Evolutionary conservation across 2,797 vertebrate genomes (phyloP), one percentile per base, ranked within the genome.

Genomic region (Geotrypetes seraphini): DNA sequence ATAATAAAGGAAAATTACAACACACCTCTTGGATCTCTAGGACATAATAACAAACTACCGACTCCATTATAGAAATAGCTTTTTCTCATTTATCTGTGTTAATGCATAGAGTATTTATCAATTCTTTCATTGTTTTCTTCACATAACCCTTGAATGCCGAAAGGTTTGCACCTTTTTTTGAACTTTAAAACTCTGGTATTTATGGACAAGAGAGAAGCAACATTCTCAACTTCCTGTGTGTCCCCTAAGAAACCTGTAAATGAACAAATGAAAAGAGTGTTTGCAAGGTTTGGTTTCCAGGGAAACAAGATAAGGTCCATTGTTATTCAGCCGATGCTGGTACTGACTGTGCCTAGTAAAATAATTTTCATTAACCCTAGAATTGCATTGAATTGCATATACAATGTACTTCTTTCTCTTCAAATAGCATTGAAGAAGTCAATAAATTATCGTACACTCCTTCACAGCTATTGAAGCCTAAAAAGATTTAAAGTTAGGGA

Each of bases 291-390:
- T 28, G 1, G 35, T 64, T 51, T 56, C 26, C 46, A 42, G 40
- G 58, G 30, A 2, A 42, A 65, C 52, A 40, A 48, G 44, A 53
- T 55, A 49, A 45, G 52, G 60, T 57, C 47, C 45, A 48, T 60
- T 48, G 60, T 60, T 60, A 55, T 41, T 37, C 36, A 20, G 54
- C 12, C 40, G 63, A 47, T 41, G 39, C 53, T 59, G 56, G 52
- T 61, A 54, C 51, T 69, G 66, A 66, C 42, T 59, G 40, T 34
- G 60, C 51, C 56, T 58, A 41, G 43, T 55, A 44, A 37, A 51
- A 58, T 58, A 51, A 58, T 60, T 64, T 70, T 70, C n/a, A n/a
- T n/a, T 54, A 52, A 57, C 52, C 45, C 56, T 47, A 54, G 50
- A 26, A 25, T n/a, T n/a, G n/a, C n/a, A n/a, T n/a, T n/a, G n/a